These are phyloP conservation scores for Gobius niger DNA, from an alignment of 2,113 vertebrate genomes.

Conservation along the genomic window DNA sequence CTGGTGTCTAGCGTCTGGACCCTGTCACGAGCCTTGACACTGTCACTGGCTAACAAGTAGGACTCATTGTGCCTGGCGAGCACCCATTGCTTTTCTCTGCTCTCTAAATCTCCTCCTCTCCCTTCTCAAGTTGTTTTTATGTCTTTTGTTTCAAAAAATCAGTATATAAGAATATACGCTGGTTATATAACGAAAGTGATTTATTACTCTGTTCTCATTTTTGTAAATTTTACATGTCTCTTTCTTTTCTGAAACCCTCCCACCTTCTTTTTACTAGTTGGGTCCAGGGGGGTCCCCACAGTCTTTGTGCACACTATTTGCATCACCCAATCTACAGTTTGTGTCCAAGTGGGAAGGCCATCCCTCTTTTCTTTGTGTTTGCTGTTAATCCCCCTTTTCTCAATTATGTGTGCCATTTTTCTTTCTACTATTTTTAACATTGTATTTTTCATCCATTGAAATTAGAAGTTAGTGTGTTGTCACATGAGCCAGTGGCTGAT, in stretches of 20 bases:
- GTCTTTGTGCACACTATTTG: slow-evolving; percentile 48
- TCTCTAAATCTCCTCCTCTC: slow-evolving; percentile 11
- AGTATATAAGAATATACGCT: not conserved
- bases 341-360: slow-evolving; percentile 52
- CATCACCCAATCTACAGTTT: slow-evolving; percentile 55
- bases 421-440: slow-evolving; percentile 6
- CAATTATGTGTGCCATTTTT: slow-evolving; percentile 30
- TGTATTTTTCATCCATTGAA: slow-evolving; percentile 7
- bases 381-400: slow-evolving; percentile 25
- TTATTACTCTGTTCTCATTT: too few species aligned
- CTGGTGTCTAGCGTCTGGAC: slow-evolving; percentile 82
- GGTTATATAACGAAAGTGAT: too few species aligned
- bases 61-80: slow-evolving; percentile 74
- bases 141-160: slow-evolving; percentile 33
- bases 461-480: too few species aligned
- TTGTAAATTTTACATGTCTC: too few species aligned
- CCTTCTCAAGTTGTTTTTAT: slow-evolving; percentile 19
- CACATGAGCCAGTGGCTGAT: slow-evolving; percentile 1
- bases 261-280: slow-evolving; percentile 38
- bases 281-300: slow-evolving; percentile 35
- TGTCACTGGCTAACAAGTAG: slow-evolving; percentile 81
- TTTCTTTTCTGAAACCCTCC: slow-evolving; percentile 31
- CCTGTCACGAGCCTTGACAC: slow-evolving; percentile 80
- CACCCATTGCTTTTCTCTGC: slow-evolving; percentile 54
- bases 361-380: slow-evolving; percentile 12